These are phyloP conservation scores for Antheraea pernyi DNA, from an alignment of 1,140 invertebrate genomes.

Conservation along the genomic window DNA sequence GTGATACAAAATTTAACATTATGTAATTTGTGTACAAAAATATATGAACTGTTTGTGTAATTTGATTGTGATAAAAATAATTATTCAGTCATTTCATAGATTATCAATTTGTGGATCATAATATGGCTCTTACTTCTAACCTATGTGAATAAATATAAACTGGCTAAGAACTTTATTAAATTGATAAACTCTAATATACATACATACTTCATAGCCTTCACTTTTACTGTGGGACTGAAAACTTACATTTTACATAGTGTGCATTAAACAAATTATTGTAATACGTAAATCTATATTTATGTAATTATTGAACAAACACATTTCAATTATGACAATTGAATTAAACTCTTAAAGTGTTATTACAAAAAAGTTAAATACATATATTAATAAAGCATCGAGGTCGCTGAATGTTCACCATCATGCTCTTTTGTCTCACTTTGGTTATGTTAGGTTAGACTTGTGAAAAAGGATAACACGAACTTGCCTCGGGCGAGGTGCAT, in stretches of 20 bases:
- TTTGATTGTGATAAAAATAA: background rate
- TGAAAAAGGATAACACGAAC: too few relatives aligned
- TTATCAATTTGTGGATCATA: background rate
- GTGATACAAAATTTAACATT: background rate
- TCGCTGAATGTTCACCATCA: too few relatives aligned
- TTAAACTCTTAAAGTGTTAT: background rate
- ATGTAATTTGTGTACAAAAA: background rate
- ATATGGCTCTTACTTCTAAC: background rate
- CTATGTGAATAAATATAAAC: background rate
- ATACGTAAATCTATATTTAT: background rate
- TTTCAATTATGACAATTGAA: background rate
- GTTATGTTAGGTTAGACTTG: too few relatives aligned
- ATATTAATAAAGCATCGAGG: too few relatives aligned
- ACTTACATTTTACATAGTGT: background rate
- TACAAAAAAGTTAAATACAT: too few relatives aligned
- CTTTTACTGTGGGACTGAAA: background rate
- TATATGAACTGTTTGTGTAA: background rate
- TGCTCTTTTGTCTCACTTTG: too few relatives aligned
- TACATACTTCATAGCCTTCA: constrained; percentile 2
- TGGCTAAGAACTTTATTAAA: constrained; percentile 1
- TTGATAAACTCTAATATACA: background rate
- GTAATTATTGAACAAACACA: background rate
- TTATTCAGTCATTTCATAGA: background rate
- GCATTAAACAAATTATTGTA: background rate
- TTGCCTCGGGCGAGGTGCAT: too few relatives aligned